Evolutionary conservation across 1,140 invertebrate genomes (phyloP).

Genomic region (Micrasema longulum): DNA sequence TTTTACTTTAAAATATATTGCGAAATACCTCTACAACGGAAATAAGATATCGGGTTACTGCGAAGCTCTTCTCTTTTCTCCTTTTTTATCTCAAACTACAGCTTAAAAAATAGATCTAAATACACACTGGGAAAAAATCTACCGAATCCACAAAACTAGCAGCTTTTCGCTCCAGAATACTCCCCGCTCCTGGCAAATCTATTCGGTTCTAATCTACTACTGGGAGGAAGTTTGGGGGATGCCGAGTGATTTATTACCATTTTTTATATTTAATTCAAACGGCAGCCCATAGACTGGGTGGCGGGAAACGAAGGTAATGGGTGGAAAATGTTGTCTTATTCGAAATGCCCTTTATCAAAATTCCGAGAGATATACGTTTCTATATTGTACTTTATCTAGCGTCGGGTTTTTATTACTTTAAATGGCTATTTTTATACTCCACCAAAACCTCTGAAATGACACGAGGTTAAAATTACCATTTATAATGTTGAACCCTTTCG

Average conservation of each 20-base stretch:
- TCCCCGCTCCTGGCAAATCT: slow-evolving; percentile 9
- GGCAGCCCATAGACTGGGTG: slow-evolving; percentile 22
- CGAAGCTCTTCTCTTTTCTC: too few species aligned
- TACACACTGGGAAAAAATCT: too few species aligned
- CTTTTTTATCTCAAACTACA: too few species aligned
- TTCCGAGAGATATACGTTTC: slow-evolving; percentile 22
- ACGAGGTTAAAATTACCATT: too few species aligned
- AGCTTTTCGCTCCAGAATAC: too few species aligned
- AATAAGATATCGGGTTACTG: too few species aligned
- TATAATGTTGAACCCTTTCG: too few species aligned
- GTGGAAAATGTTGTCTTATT: slow-evolving; percentile 39
- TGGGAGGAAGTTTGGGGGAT: slow-evolving; percentile 20
- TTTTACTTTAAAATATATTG: too few species aligned
- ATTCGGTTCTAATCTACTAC: slow-evolving; percentile 39
- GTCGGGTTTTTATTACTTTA: neutral
- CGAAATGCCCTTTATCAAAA: slow-evolving; percentile 36
- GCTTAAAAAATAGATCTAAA: too few species aligned
- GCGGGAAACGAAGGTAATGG: slow-evolving; percentile 42
- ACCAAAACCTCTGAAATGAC: neutral
- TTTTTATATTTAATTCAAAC: slow-evolving; percentile 55
- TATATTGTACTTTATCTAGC: neutral
- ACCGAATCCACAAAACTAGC: too few species aligned
- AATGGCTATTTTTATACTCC: neutral
- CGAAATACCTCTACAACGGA: too few species aligned
- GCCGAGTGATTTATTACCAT: slow-evolving; percentile 50